These are phyloP conservation scores for Ondatra zibethicus DNA, from an alignment of 2,113 vertebrate species.

Conservation along the genomic window DNA sequence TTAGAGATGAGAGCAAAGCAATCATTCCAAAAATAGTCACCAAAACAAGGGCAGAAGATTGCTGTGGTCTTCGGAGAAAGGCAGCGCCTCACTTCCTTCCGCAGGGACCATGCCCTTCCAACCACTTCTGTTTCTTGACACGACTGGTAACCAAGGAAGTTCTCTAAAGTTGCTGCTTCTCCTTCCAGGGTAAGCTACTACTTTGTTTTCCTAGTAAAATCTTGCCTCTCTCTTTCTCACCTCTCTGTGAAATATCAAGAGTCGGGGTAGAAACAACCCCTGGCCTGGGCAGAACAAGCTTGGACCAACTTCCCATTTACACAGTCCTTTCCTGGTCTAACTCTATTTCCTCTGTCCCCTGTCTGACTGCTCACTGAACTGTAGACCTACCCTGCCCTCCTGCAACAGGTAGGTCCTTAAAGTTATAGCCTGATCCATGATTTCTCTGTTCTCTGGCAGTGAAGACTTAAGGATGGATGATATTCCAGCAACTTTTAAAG, in stretches of 20 bases:
- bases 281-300: background rate
- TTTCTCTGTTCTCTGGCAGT: background rate
- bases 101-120: constrained; percentile 81
- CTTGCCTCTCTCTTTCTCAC: background rate
- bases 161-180: constrained; percentile 76
- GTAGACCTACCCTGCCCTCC: background rate
- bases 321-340: background rate
- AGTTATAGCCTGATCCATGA: background rate
- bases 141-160: constrained; percentile 84
- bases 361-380: background rate
- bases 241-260: background rate
- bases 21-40: constrained; percentile 84
- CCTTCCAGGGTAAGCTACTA: background rate
- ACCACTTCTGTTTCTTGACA: constrained; percentile 86
- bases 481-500: background rate
- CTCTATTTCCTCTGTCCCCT: too few species aligned
- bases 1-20: constrained; percentile 73
- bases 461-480: background rate
- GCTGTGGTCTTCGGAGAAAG: constrained; percentile 83
- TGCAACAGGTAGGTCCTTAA: background rate
- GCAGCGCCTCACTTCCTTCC: constrained; percentile 86
- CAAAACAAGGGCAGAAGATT: constrained; percentile 82
- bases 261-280: background rate
- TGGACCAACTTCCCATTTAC: background rate
- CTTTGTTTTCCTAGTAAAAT: background rate